These are phyloP conservation scores for Trididemnum miniatum DNA, from an alignment of 23 tunicate genomes.

Conservation along the genomic window DNA sequence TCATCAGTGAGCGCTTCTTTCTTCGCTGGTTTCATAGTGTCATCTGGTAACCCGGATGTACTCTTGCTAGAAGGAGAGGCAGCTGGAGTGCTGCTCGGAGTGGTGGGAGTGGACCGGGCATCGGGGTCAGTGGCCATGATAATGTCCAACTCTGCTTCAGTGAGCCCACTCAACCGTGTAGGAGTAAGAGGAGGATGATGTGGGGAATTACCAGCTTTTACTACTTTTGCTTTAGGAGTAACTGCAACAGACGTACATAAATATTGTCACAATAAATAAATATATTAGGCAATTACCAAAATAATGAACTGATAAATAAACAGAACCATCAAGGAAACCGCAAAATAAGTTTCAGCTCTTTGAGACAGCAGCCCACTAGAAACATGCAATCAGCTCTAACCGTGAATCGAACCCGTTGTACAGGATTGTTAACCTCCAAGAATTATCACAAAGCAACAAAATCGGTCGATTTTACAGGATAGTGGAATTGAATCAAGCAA, in stretches of 20 bases:
- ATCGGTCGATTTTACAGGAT: too few species aligned
- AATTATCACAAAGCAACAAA: too few species aligned
- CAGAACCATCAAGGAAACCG: too few species aligned
- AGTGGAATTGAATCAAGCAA: too few species aligned
- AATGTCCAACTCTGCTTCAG: conserved; percentile 62
- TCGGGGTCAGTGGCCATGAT: conserved; percentile 87
- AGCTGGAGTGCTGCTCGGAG: neutral
- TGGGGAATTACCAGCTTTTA: too few species aligned
- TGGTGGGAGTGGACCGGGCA: conserved; percentile 26
- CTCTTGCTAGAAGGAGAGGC: neutral
- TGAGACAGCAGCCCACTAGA: too few species aligned
- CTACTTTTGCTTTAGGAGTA: conserved; percentile 7
- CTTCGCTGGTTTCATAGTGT: neutral
- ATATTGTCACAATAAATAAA: neutral
- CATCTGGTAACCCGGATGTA: neutral
- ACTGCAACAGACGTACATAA: neutral
- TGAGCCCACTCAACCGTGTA: conserved; percentile 18
- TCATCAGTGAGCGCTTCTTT: neutral
- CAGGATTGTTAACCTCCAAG: too few species aligned
- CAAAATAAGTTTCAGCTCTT: too few species aligned
- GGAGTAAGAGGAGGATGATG: conserved; percentile 16
- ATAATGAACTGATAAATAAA: too few species aligned
- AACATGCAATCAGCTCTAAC: too few species aligned
- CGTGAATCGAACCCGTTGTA: too few species aligned
- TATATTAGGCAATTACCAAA: too few species aligned